Base-by-base conservation (phyloP, 2,888 invertebrate species). In the Cataglyphis livida region DNA sequence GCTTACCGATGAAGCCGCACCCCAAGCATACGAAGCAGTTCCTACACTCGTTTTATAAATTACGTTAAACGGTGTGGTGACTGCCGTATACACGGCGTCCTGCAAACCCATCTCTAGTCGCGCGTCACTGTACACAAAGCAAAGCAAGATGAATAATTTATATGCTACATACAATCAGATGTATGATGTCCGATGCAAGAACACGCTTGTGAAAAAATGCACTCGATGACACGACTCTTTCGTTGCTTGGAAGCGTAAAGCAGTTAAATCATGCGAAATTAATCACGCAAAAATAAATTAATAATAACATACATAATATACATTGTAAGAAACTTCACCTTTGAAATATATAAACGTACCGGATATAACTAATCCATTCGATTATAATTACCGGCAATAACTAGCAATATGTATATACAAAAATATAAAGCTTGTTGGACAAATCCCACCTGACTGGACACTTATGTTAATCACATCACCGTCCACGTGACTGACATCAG, bases 11-110 rank as follows among this genome's bases (percentile, higher is more conserved):
- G 38, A 32, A n/a, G 76, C 65, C 0, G 82, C 61, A 21, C 9
- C 38, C 35, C 10, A 51, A 9, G 71, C 25, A 12, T 54, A 74
- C 10, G 62, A 76, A 12, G 48, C 38, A 15, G 83, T 44, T 5
- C 84, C 85, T 10, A 91, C 74, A 83, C 68, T 9, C 91, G 93
- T 85, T 92, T 93, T 18, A 90, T 89, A 66, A 92, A 91, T 61
- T 12, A 66, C 15, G 28, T 76, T 66, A 28, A 54, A 41, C 1
- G 76, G 66, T 35, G n/a, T n/a, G 12, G 54, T 76, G 7, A 57
- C 54, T 3, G 28, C 51, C 2, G 66, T 54, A 9, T 66, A 76
- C 25, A 68, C 9, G 3, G 5, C 54, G 9, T 76, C 76, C 6
- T 76, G 76, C 5, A 76, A 41, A n/a, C 76, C 68, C 76, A 76